Percentiles rank a stretch among this genome's conserved stretches.
Conservation (phyloP, 2,113 vertebrate species). For the Ammodramus savannarum region DNA sequence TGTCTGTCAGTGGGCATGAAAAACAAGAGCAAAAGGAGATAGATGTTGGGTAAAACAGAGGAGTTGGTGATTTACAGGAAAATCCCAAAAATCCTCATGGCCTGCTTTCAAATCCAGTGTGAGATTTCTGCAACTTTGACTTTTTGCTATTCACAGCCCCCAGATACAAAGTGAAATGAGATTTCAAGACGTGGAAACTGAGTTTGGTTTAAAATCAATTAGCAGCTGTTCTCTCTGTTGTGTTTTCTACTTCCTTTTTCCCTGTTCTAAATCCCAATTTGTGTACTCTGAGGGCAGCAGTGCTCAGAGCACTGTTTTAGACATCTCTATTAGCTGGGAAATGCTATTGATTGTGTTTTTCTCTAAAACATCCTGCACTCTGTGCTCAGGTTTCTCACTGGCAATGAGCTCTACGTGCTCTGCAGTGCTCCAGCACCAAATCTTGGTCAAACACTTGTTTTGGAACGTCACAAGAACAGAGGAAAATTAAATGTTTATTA, state of each 20-base stretch:
- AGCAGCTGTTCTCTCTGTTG: not conserved
- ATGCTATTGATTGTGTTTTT: not conserved
- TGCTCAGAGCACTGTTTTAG: not conserved
- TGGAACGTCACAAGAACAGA: not conserved
- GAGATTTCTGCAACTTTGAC: not conserved
- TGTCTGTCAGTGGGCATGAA: not conserved
- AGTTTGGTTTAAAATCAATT: not conserved
- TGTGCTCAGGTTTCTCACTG: not conserved
- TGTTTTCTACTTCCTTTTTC: not conserved
- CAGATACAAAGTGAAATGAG: not conserved
- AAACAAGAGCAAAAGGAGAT: too few species aligned
- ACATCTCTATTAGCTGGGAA: conserved; percentile 11
- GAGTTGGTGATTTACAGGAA: not conserved
- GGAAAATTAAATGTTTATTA: conserved; percentile 24
- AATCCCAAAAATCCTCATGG: not conserved
- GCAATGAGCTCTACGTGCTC: not conserved
- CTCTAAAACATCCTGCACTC: not conserved
- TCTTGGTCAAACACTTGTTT: not conserved
- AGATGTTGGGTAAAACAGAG: not conserved
- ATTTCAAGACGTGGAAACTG: not conserved
- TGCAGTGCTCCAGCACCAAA: not conserved
- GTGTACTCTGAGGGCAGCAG: not conserved
- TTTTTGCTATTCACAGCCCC: not conserved
- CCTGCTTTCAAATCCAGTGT: not conserved
- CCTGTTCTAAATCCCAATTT: not conserved